phyloP scores from a whole-genome alignment of 1,140 invertebrate species.

The Hestina assimilis region DNA sequence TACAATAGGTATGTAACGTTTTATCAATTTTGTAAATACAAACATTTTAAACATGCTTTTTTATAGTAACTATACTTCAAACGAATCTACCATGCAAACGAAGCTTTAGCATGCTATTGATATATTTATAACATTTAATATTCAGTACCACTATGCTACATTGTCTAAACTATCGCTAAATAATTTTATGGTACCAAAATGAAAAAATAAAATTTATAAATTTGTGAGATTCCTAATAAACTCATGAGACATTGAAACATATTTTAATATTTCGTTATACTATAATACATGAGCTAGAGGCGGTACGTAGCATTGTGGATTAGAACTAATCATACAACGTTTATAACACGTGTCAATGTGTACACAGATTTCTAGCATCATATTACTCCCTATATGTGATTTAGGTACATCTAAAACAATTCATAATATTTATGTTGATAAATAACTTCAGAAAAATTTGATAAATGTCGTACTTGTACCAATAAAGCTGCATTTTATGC shows the following conservation, averaged over 20 bases:
- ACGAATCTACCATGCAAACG: conserved; percentile 66
- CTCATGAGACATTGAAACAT: conserved; percentile 43
- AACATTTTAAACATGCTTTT: conserved; percentile 41
- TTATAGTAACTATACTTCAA: conserved; percentile 52
- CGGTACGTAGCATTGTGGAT: conserved; percentile 28
- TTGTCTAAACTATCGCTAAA: conserved; percentile 44
- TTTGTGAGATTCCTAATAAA: conserved; percentile 66
- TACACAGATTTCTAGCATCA: conserved; percentile 9
- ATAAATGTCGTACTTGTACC: conserved; percentile 4
- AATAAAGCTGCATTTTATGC: conserved; percentile 20
- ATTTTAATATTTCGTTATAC: conserved; percentile 27
- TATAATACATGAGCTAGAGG: conserved; percentile 26
- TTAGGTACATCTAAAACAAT: background rate
- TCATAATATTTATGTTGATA: conserved; percentile 1
- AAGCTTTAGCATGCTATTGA: conserved; percentile 62
- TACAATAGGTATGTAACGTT: conserved; percentile 42
- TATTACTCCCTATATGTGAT: conserved; percentile 5
- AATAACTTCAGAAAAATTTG: background rate
- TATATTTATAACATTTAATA: conserved; percentile 61
- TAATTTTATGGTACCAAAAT: conserved; percentile 46
- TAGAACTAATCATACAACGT: conserved; percentile 7
- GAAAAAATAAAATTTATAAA: conserved; percentile 49
- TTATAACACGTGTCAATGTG: conserved; percentile 2
- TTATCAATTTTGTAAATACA: conserved; percentile 36
- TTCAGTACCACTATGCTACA: conserved; percentile 57